A percentile compares a stretch with the other conserved stretches of the same genome.
These are phyloP conservation scores for Chrysogorgia sp. DNA, from an alignment of 92 coral and sea anemone genomes.

Conservation along the genomic window DNA sequence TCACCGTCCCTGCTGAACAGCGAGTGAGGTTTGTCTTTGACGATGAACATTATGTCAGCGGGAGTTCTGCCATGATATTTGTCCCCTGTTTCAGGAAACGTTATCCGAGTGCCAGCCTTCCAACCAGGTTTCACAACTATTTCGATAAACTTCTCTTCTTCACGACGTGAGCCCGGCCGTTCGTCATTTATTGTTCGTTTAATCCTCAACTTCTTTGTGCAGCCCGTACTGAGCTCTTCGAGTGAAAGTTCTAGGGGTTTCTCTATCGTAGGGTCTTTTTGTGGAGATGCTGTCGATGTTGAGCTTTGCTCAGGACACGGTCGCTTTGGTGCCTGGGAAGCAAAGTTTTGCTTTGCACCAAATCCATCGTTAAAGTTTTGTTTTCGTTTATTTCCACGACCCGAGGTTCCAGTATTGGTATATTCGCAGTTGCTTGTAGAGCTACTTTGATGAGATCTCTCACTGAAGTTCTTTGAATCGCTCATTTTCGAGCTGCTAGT, in stretches of 20 bases:
- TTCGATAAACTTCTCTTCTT: constrained; percentile 77
- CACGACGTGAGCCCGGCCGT: constrained; percentile 49
- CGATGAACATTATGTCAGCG: constrained; percentile 81
- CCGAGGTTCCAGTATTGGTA: neutral
- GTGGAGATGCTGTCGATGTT: constrained; percentile 54
- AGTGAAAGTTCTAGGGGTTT: constrained; percentile 71
- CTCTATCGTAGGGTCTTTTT: constrained; percentile 82
- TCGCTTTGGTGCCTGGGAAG: neutral
- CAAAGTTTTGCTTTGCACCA: neutral
- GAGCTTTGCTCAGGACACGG: constrained; percentile 6
- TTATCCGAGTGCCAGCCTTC: constrained; percentile 94
- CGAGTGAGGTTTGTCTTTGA: constrained; percentile 89
- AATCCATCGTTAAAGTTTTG: neutral
- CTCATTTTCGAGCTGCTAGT: neutral
- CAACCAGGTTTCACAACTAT: constrained; percentile 88
- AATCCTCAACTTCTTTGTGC: constrained; percentile 74
- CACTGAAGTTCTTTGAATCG: constrained; percentile 26
- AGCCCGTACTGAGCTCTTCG: constrained; percentile 81
- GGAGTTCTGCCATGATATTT: constrained; percentile 75
- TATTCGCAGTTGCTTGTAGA: constrained; percentile 12
- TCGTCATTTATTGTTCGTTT: constrained; percentile 66
- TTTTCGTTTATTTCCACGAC: constrained; percentile 17
- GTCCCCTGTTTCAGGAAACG: constrained; percentile 76
- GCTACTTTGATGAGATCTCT: constrained; percentile 10
- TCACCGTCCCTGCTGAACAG: constrained; percentile 86